Conservation (phyloP, 92 coral and sea anemone genomes). For the Epizoanthus scotinus region DNA sequence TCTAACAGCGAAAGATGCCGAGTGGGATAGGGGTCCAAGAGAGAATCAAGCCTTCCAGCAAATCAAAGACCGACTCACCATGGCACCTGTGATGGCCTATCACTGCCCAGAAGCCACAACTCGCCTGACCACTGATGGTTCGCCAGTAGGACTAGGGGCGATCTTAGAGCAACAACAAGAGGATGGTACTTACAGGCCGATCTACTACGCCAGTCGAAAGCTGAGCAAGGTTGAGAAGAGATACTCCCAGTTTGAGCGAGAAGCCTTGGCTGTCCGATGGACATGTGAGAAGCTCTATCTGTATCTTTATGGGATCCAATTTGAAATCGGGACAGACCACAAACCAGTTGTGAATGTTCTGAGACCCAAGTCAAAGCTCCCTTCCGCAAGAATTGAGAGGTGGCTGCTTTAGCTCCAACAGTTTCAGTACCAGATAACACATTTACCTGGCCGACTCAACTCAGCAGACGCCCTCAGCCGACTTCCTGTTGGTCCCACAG, state of each 20-base stretch:
- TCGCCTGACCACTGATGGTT: constrained; percentile 69
- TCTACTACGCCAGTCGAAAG: constrained; percentile 77
- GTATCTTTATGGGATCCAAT: constrained; percentile 39
- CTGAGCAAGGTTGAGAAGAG: constrained; percentile 48
- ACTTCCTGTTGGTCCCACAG: too few relatives aligned
- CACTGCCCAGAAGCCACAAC: constrained; percentile 51
- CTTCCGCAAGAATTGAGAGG: constrained; percentile 66
- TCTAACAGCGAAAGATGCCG: constrained; percentile 35
- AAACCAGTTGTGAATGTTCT: constrained; percentile 52
- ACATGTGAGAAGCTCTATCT: constrained; percentile 65
- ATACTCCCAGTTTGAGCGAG: constrained; percentile 75
- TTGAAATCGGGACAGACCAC: constrained; percentile 51
- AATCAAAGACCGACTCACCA: too few relatives aligned
- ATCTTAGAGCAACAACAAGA: constrained; percentile 56
- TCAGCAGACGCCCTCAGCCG: constrained; percentile 58
- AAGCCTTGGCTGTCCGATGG: too few relatives aligned
- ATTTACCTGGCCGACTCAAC: constrained; percentile 54
- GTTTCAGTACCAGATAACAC: too few relatives aligned
- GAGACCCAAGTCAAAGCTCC: constrained; percentile 60
- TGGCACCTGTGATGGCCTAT: too few relatives aligned
- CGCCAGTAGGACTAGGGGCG: constrained; percentile 68
- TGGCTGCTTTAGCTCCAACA: constrained; percentile 65
- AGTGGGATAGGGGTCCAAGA: constrained; percentile 24
- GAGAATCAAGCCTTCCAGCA: too few relatives aligned
- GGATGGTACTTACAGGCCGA: constrained; percentile 64